phyloP scores from a whole-genome alignment of 2,888 invertebrate species.

The Drosophila eohydei region DNA sequence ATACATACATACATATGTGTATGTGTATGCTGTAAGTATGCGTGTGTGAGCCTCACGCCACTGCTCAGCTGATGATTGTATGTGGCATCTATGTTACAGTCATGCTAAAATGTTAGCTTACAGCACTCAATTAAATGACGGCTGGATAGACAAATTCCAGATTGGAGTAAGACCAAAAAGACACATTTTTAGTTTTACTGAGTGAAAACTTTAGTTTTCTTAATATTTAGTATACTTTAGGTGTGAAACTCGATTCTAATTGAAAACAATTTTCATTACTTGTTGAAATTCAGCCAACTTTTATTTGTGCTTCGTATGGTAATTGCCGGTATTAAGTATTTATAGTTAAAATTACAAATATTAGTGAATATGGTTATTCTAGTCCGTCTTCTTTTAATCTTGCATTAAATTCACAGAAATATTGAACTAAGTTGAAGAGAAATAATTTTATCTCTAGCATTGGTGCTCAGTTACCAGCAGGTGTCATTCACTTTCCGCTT shows the following conservation, averaged over 20 bases:
- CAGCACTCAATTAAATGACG: not conserved
- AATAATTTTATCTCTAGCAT: not conserved
- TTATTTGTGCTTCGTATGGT: not conserved
- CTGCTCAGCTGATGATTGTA: slow-evolving; percentile 46
- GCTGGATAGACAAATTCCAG: not conserved
- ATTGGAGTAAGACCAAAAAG: not conserved
- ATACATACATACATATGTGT: not conserved
- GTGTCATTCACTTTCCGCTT: slow-evolving; percentile 5
- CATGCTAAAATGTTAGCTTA: slow-evolving; percentile 58
- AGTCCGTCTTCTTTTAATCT: not conserved
- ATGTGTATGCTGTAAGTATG: slow-evolving; percentile 16
- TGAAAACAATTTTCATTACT: not conserved
- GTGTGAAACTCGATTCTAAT: not conserved
- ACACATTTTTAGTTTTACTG: not conserved
- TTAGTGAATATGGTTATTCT: not conserved
- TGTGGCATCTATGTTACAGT: slow-evolving; percentile 42
- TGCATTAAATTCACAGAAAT: not conserved
- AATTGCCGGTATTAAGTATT: not conserved
- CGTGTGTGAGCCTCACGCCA: slow-evolving; percentile 33
- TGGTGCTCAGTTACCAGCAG: not conserved
- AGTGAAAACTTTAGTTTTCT: not conserved
- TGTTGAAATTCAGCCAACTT: not conserved
- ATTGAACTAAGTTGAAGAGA: no score
- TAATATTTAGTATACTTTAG: not conserved
- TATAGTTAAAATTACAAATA: not conserved